Percentiles rank a stretch among this genome's conserved stretches.
Conservation (phyloP, 2,797 vertebrate species). For the Chrysocyon brachyurus region DNA sequence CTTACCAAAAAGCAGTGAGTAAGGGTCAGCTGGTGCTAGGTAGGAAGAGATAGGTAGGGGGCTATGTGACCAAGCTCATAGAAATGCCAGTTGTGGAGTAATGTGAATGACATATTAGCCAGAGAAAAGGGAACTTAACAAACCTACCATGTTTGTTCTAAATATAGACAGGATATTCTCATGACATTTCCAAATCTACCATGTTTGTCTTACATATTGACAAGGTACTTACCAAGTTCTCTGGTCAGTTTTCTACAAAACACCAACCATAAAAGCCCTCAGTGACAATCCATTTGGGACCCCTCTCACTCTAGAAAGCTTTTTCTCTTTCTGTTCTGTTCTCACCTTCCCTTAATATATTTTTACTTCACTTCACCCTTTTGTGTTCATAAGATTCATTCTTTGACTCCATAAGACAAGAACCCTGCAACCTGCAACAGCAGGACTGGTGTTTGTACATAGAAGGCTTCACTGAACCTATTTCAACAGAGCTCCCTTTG, state of each 20-base stretch:
- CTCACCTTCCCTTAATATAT: not conserved
- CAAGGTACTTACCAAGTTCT: not conserved
- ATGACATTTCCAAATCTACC: not conserved
- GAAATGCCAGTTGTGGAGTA: not conserved
- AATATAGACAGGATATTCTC: not conserved
- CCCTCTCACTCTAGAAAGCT: not conserved
- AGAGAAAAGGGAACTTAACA: not conserved
- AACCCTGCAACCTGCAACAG: not conserved
- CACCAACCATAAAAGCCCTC: not conserved
- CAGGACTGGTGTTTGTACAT: not conserved
- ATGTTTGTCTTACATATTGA: not conserved
- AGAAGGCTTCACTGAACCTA: not conserved
- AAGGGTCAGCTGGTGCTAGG: not conserved
- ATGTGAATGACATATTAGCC: not conserved
- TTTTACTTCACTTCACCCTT: not conserved
- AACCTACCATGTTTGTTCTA: not conserved
- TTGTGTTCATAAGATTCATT: not conserved
- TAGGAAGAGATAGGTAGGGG: not conserved
- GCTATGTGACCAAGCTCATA: not conserved
- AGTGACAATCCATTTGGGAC: not conserved
- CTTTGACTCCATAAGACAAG: not conserved
- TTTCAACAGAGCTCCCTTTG: not conserved
- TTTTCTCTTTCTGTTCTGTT: not conserved
- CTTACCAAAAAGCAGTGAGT: not conserved
- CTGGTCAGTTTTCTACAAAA: not conserved